Evolutionary conservation across 2,888 invertebrate genomes (phyloP).

Genomic region (Didymodactylos carnosus): DNA sequence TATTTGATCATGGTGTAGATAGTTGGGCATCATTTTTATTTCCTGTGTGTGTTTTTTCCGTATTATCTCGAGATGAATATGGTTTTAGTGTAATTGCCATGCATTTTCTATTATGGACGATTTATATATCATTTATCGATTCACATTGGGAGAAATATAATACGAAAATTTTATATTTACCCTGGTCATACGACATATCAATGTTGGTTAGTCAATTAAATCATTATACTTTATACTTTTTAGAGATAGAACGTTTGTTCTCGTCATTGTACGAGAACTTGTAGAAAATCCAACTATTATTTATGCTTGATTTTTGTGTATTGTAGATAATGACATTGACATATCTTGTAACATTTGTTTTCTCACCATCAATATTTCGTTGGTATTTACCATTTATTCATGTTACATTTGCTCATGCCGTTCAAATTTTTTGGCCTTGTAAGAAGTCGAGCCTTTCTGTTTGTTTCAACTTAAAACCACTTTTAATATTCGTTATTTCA

Average conservation of each 20-base stretch:
- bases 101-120: constrained; percentile 72
- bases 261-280: too few relatives aligned
- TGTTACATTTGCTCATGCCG: not conserved
- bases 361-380: not conserved
- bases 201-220: constrained; percentile 40
- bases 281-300: too few relatives aligned
- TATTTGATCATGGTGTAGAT: constrained; percentile 95
- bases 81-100: constrained; percentile 60
- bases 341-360: not conserved
- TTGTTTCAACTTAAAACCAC: not conserved
- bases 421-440: not conserved
- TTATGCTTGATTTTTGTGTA: too few relatives aligned
- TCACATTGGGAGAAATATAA: constrained; percentile 99
- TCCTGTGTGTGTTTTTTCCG: constrained; percentile 74
- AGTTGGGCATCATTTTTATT: constrained; percentile 86
- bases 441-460: too few relatives aligned
- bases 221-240: not conserved
- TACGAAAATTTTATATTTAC: constrained; percentile 69
- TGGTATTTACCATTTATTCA: not conserved
- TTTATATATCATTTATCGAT: constrained; percentile 77
- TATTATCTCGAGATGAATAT: constrained; percentile 59
- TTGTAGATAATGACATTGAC: not conserved
- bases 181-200: constrained; percentile 95
- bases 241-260: too few relatives aligned
- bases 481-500: not conserved